These are phyloP conservation scores for Drosophila nr. medialis DNA, from an alignment of 2,888 invertebrate species.

Conservation along the genomic window DNA sequence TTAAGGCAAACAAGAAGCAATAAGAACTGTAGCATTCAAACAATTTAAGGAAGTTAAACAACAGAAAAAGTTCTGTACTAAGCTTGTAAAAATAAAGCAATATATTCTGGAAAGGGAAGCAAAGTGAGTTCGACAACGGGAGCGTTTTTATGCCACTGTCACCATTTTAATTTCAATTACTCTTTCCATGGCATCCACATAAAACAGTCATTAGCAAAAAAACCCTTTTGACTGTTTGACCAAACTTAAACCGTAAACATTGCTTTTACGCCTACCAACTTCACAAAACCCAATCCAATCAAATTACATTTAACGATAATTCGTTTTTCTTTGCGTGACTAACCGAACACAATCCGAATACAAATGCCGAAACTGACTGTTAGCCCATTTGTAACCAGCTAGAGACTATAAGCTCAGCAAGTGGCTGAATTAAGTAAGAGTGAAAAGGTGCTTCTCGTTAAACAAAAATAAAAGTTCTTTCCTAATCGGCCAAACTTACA, in stretches of 20 bases:
- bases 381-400: constrained; percentile 6
- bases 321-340: constrained; percentile 55
- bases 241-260: neutral
- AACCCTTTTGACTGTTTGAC: neutral
- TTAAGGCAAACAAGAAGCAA: neutral
- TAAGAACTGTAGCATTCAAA: neutral
- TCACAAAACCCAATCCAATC: constrained; percentile 11
- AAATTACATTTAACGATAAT: constrained; percentile 19
- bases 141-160: neutral
- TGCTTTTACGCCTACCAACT: constrained; percentile 8
- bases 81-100: neutral
- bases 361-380: constrained; percentile 31
- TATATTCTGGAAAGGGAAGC: neutral
- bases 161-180: constrained; percentile 3
- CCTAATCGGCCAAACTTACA: constrained; percentile 4
- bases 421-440: constrained; percentile 35
- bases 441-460: constrained; percentile 60
- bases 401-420: constrained; percentile 13
- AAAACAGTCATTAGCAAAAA: constrained; percentile 11
- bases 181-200: neutral
- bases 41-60: neutral
- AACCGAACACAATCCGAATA: constrained; percentile 29
- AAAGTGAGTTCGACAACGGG: neutral
- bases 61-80: accelerated
- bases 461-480: constrained; percentile 27